A percentile compares a stretch with the other conserved stretches of the same genome.
These are phyloP conservation scores for Callitettix versicolor DNA, from an alignment of 1,140 invertebrate genomes.

Conservation along the genomic window DNA sequence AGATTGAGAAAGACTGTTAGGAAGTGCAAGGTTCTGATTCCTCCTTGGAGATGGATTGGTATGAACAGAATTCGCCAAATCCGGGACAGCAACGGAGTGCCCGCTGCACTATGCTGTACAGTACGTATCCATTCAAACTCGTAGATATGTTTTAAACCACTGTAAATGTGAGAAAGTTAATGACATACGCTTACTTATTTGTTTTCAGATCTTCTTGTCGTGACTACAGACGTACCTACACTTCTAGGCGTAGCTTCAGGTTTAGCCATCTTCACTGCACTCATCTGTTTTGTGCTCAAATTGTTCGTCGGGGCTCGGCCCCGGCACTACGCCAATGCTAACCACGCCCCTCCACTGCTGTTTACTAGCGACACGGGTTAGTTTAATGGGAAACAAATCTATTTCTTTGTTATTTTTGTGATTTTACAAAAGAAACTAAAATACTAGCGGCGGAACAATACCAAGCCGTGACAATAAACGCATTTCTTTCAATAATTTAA, in stretches of 20 bases:
- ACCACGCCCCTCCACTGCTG: slow-evolving; percentile 66
- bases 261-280: slow-evolving; percentile 66
- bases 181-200: too few relatives aligned
- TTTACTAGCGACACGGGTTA: slow-evolving; percentile 70
- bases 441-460: neutral
- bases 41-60: too few relatives aligned
- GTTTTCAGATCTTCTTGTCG: slow-evolving; percentile 60
- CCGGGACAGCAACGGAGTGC: too few relatives aligned
- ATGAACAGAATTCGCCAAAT: too few relatives aligned
- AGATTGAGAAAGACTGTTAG: too few relatives aligned
- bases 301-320: slow-evolving; percentile 60
- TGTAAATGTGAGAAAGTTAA: too few relatives aligned
- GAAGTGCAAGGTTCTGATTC: too few relatives aligned
- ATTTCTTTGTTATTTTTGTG: neutral
- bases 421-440: slow-evolving; percentile 2
- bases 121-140: too few relatives aligned
- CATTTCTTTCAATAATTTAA: neutral
- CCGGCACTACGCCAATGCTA: slow-evolving; percentile 67
- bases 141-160: too few relatives aligned
- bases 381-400: slow-evolving; percentile 15
- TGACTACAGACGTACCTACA: slow-evolving; percentile 70
- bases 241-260: slow-evolving; percentile 68
- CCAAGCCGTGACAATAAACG: too few relatives aligned
- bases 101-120: too few relatives aligned
- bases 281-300: slow-evolving; percentile 77